Evolutionary conservation across 2,797 vertebrate species (phyloP).

Genomic region (Coccyzus lansbergi): DNA sequence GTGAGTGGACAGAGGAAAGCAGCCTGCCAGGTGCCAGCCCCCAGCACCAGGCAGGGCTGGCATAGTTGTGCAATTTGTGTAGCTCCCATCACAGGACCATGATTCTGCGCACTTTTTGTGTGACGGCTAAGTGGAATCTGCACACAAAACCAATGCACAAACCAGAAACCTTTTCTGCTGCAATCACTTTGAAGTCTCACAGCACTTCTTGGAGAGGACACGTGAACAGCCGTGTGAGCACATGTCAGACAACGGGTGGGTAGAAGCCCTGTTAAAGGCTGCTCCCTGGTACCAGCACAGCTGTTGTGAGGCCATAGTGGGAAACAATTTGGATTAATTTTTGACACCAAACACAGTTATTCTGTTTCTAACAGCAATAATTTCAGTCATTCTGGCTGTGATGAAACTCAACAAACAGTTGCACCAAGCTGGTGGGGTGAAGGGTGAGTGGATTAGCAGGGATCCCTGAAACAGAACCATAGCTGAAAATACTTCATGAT

Average conservation of each 20-base stretch:
- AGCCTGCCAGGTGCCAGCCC: background rate
- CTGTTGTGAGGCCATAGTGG: background rate
- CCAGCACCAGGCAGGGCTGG: accelerated
- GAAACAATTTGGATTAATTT: background rate
- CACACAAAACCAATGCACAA: no score
- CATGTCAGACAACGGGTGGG: background rate
- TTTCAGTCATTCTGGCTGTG: background rate
- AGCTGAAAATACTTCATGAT: background rate
- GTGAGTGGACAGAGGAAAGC: background rate
- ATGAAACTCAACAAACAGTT: background rate
- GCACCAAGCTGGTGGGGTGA: accelerated
- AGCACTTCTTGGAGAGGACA: accelerated
- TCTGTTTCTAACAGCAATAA: background rate
- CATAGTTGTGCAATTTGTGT: accelerated
- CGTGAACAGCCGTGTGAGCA: accelerated
- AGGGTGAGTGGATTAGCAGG: accelerated
- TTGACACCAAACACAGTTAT: background rate
- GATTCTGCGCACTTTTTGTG: background rate
- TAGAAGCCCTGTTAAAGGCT: background rate
- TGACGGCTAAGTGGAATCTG: background rate
- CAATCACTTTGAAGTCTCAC: no score
- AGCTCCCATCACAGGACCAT: no score
- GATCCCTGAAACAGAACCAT: background rate
- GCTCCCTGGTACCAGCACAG: background rate
- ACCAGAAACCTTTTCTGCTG: no score